Evolutionary conservation across 2,888 invertebrate species (phyloP).

Genomic region (Perizoma affinitatum): DNA sequence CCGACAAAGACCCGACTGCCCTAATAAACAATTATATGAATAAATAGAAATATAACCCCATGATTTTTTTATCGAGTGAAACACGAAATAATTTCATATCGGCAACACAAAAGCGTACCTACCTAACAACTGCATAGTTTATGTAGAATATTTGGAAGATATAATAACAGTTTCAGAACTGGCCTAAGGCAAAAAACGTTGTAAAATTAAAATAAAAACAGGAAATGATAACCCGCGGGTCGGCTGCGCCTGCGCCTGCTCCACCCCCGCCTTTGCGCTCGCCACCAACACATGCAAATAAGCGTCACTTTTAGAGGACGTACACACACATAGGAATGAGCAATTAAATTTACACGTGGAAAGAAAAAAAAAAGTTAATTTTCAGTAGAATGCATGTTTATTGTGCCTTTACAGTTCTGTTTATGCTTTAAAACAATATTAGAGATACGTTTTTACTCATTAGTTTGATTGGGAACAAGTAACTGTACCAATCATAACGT

Average conservation of each 20-base stretch:
- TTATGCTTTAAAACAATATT: no score
- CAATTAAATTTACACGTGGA: constrained; percentile 45
- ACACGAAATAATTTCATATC: constrained; percentile 16
- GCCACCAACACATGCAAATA: constrained; percentile 44
- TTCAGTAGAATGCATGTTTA: constrained; percentile 26
- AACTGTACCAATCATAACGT: no score
- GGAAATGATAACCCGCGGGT: constrained; percentile 83
- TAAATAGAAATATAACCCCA: constrained; percentile 70
- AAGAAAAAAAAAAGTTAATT: constrained; percentile 19
- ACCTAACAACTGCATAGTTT: background rate
- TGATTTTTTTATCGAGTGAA: constrained; percentile 65
- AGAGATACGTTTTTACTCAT: no score
- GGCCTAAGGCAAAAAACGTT: constrained; percentile 70
- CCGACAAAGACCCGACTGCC: constrained; percentile 65
- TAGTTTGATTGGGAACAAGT: no score
- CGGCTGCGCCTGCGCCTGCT: constrained; percentile 62
- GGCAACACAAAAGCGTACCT: constrained; percentile 1
- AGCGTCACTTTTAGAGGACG: constrained; percentile 27
- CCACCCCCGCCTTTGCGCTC: constrained; percentile 52
- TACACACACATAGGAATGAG: constrained; percentile 37
- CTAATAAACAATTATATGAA: constrained; percentile 78
- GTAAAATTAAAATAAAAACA: constrained; percentile 82
- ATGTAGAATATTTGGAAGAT: constrained; percentile 31
- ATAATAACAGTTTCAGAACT: constrained; percentile 54
- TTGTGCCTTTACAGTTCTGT: background rate